Base-by-base conservation (phyloP, 2,797 vertebrate species). In the Fistularia tabacaria region DNA sequence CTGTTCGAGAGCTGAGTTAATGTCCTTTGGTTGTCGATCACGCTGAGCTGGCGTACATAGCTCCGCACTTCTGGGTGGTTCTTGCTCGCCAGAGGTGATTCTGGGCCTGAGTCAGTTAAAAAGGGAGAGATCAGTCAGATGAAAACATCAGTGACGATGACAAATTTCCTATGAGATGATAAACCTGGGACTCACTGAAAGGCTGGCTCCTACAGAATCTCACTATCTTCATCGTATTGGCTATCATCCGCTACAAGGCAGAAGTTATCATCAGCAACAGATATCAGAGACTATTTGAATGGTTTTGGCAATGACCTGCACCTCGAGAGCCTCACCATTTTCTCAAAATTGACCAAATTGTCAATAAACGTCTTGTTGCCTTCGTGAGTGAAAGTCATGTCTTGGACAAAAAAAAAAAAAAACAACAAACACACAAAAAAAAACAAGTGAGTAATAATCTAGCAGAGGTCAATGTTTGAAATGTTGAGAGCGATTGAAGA, bases 341-440 rank as follows among this genome's bases (percentile, higher is more conserved):
- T 99, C 91, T 99, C 97, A 77, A 99, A 99, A 91, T 99, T 99
- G 83, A 99, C 93, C 81, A 99, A 91, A 84, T 82, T 94, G 89
- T 98, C 97, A 52, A 91, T 91, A 85, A 95, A 94, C 0, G 97
- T 98, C 89, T 95, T 98, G 92, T 99, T 99, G 59, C 97, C 97
- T 79, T 99, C 97, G 25, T 99, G 96, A 77, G 94, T 96, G 84
- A 99, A 99, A 3, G 96, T 99, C 94, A 99, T 98, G 77, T 99
- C 97, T 99, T 64, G 13, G 10, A 9, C 4, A 8, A 45, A 39
- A 10, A 7, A 59, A 12, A 9, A 48, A 15, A 14, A 36, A 36
- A 15, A 25, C 5, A 1, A 1, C 6, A 2, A n/a, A 54, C 8
- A 5, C 8, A 10, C 7, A 25, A 43, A 12, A 25, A 25, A 25